Evolutionary conservation across 1,140 invertebrate genomes (phyloP).

Genomic region (Lordiphosa stackelbergi): DNA sequence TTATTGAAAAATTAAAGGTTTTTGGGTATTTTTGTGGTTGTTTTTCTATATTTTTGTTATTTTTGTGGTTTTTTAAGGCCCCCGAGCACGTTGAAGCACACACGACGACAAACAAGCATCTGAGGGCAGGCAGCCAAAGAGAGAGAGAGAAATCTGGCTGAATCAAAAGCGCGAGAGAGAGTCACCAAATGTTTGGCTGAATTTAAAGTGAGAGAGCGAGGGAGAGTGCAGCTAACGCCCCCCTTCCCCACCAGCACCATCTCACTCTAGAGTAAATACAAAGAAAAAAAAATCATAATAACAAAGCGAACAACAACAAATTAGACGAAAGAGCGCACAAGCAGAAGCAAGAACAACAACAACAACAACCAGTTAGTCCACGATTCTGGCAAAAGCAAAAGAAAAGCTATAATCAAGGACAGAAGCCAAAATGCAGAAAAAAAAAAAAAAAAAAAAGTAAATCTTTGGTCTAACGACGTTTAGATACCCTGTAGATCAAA

Average conservation of each 20-base stretch:
- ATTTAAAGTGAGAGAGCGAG: no score
- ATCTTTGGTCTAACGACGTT: no score
- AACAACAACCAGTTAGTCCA: constrained; percentile 36
- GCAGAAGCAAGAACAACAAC: constrained; percentile 20
- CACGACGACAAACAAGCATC: constrained; percentile 12
- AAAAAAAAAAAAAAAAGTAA: background rate
- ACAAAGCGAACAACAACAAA: constrained; percentile 56
- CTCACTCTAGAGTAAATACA: constrained; percentile 19
- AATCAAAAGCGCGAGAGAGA: no score
- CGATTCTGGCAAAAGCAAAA: constrained; percentile 46
- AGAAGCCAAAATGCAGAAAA: constrained; percentile 45
- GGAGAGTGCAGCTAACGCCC: no score
- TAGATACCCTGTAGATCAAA: no score
- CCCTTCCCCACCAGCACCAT: constrained; percentile 21
- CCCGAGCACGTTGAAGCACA: constrained; percentile 16
- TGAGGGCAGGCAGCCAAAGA: constrained; percentile 17
- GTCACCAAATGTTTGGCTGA: no score
- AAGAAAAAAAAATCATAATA: constrained; percentile 65
- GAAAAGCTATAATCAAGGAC: constrained; percentile 70
- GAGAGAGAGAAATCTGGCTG: background rate
- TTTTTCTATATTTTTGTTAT: constrained; percentile 1
- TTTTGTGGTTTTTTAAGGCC: constrained; percentile 16
- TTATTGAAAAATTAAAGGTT: constrained; percentile 51
- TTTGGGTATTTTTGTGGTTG: constrained; percentile 1
- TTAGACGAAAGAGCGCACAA: constrained; percentile 27